Evolutionary conservation across 2,113 vertebrate genomes (phyloP), one percentile per base, ranked within the genome.

Genomic region (Podarcis muralis): DNA sequence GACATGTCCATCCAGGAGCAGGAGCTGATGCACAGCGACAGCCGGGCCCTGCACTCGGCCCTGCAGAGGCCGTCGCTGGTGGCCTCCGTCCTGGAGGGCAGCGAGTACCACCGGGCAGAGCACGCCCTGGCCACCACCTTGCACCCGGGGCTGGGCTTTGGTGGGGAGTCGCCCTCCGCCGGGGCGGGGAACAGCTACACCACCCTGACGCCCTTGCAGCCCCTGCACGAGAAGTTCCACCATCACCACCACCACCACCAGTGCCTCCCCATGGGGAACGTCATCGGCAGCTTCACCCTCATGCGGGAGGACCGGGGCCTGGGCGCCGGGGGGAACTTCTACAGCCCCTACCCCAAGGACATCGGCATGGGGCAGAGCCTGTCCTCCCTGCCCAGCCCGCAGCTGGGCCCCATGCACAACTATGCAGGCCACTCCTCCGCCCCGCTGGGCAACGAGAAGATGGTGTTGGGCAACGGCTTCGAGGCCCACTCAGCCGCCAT

Each of bases 261-360:
- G 32, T 97, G 97, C 89, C 93, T 98, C 80, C 97, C 97, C 0
- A 97, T 98, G 94, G 97, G 97, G 92, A 98, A 97, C 4, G 97
- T 98, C 75, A 97, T 98, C 3, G 97, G 97, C 81, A 98, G 97
- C 95, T 98, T 98, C 92, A 97, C 97, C 43, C 97, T 98, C 62
- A 97, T 98, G 97, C 96, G 97, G 0, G 97, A 98, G 72, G 97
- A 98, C 80, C 90, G 97, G 48, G 95, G 96, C 81, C 95, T 98
- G 62, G 90, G 95, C n/a, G 90, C 96, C 76, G 68, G 85, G 1
- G 75, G 84, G 16, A 97, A 97, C 92, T 98, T 98, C 95, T 98
- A 98, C 93, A 97, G 96, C 94, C 96, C 97, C 0, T 98, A 98
- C 27, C 95, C 96, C 92, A 98, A 98, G 87, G 98, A 98, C 35